These are phyloP conservation scores for Drosophila arawakana DNA, from an alignment of 1,140 invertebrate genomes.

Conservation along the genomic window DNA sequence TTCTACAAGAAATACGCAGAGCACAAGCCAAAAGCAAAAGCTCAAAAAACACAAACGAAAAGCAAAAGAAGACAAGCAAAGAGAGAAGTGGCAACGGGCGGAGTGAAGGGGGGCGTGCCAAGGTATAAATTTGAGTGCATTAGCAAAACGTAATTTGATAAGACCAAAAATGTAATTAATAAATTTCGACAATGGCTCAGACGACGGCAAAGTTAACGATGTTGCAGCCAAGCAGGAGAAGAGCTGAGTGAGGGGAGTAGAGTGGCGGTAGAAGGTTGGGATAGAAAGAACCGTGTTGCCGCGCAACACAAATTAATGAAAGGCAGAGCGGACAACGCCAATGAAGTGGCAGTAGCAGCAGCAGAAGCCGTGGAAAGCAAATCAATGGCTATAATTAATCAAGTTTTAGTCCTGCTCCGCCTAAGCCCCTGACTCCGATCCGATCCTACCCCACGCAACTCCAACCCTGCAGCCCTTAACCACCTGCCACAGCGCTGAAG, in stretches of 20 bases:
- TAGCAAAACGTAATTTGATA: conserved; percentile 82
- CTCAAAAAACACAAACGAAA: conserved; percentile 63
- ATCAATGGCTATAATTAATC: conserved; percentile 82
- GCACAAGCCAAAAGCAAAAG: conserved; percentile 52
- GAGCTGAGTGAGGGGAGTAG: not conserved
- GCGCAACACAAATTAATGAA: conserved; percentile 74
- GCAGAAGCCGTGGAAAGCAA: conserved; percentile 75
- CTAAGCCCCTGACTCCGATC: not conserved
- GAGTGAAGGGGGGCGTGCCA: conserved; percentile 17
- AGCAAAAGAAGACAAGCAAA: not conserved
- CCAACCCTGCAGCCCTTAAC: not conserved
- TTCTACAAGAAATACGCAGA: conserved; percentile 5
- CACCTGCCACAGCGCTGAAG: not conserved
- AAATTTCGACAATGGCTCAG: conserved; percentile 66
- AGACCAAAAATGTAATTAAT: conserved; percentile 82
- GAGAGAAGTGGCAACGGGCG: not conserved
- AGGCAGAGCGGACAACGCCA: conserved; percentile 28
- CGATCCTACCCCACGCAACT: not conserved
- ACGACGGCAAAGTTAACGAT: conserved; percentile 41
- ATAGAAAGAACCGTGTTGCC: too few relatives aligned
- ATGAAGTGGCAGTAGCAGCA: conserved; percentile 9
- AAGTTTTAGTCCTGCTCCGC: conserved; percentile 66
- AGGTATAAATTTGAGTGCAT: conserved; percentile 83
- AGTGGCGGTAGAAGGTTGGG: too few relatives aligned
- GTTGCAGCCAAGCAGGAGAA: conserved; percentile 7